phyloP scores from a whole-genome alignment of 53 echinoderm and acorn worm species.

The Echinometra lucunter region DNA sequence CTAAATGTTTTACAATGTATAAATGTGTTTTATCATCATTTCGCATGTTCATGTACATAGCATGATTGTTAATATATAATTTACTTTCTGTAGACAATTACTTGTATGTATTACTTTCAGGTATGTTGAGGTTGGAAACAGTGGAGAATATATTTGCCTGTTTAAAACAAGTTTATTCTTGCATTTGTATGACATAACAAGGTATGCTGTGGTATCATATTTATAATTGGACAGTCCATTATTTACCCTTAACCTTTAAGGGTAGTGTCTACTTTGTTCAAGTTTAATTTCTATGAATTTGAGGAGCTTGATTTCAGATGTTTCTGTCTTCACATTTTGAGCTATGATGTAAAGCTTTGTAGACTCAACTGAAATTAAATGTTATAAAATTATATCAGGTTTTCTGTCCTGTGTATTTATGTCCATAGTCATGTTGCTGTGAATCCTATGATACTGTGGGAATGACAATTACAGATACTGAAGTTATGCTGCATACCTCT shows the following conservation, averaged over 20 bases:
- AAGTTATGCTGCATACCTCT: too few species aligned
- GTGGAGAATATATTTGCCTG: not conserved
- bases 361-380: constrained; percentile 12
- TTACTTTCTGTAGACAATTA: not conserved
- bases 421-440: not conserved
- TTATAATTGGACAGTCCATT: not conserved
- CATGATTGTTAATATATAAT: constrained; percentile 7
- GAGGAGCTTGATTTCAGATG: not conserved
- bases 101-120: not conserved
- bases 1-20: not conserved
- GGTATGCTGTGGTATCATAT: not conserved
- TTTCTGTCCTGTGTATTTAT: not conserved
- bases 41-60: constrained; percentile 1
- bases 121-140: too few species aligned
- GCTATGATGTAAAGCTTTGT: not conserved
- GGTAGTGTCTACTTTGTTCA: not conserved
- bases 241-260: not conserved
- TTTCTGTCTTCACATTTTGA: not conserved
- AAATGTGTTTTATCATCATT: not conserved
- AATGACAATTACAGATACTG: not conserved
- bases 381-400: not conserved
- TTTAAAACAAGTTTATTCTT: not conserved
- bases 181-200: not conserved
- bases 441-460: not conserved
- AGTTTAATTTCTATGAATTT: not conserved